These are phyloP conservation scores for Crioceris asparagi DNA, from an alignment of 2,888 invertebrate genomes.

Conservation along the genomic window DNA sequence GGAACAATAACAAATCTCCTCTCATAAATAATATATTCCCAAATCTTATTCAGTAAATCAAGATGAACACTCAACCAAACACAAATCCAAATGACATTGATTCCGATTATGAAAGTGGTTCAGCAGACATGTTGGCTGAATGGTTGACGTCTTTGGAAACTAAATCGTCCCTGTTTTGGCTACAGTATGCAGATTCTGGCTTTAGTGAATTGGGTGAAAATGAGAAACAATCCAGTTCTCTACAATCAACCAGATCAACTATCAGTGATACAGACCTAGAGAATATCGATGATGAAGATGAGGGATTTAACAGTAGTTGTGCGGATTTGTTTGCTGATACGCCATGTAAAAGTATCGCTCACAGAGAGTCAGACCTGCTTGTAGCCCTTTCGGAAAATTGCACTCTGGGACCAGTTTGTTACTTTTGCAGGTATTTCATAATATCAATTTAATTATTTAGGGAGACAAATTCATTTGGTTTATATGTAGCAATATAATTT, in stretches of 20 bases:
- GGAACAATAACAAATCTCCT: neutral
- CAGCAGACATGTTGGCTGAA: conserved; percentile 26
- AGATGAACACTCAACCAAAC: conserved; percentile 21
- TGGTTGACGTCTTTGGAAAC: conserved; percentile 35
- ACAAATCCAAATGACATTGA: conserved; percentile 18
- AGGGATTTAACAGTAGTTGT: conserved; percentile 17
- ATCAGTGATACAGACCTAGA: conserved; percentile 21
- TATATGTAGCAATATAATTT: no score
- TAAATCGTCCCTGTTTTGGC: conserved; percentile 33
- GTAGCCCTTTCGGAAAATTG: conserved; percentile 37
- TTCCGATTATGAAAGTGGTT: conserved; percentile 18
- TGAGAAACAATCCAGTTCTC: conserved; percentile 25
- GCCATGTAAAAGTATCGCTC: conserved; percentile 37
- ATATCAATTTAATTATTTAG: no score
- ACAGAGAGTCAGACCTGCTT: conserved; percentile 36
- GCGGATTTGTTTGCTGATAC: conserved; percentile 19
- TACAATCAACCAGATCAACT: conserved; percentile 27
- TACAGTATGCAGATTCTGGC: conserved; percentile 30
- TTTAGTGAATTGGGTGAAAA: conserved; percentile 17
- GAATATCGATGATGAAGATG: conserved; percentile 21
- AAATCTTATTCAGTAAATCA: no score
- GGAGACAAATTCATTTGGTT: no score
- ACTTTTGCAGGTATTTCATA: conserved; percentile 42
- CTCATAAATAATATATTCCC: no score
- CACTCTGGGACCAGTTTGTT: conserved; percentile 36